Base-by-base conservation (phyloP, 2,797 vertebrate species). In the Hemibagrus guttatus region DNA sequence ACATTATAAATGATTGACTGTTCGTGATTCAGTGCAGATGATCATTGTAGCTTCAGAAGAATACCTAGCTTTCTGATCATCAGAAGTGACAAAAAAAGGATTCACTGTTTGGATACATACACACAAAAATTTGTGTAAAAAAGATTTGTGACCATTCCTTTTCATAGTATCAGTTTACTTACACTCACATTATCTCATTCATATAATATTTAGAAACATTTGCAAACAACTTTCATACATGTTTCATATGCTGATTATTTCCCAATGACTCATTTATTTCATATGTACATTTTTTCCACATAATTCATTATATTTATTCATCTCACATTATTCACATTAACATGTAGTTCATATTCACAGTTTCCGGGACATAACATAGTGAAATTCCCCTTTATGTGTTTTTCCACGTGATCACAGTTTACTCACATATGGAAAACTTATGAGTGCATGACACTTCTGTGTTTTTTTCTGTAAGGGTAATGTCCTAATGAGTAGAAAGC, bases 401-500 rank as follows among this genome's bases (percentile, higher is more conserved):
- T 74, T 28, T 54, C n/a, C 28, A 28, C 14, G 6, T 19, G 54
- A 78, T 14, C 46, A n/a, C 42, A 74, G 49, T 28, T 17, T 76
- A 54, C 5, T 54, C 9, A 56, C 52, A 21, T 56, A 8, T 58
- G 19, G 28, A 76, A 28, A 28, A 21, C 17, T 28, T 9, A 52
- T 54, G n/a, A 31, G 46, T 1, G 6, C 23, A 17, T 76, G n/a
- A 76, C 74, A 76, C 31, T 76, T 28, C 8, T 78, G 31, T n/a
- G 11, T 61, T 6, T 61, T 39, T 56, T 75, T n/a, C 49, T 56
- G 49, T 52, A 76, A 76, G 14, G 49, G 13, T 58, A 35, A 42
- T 71, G 54, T 21, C 49, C n/a, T 83, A 76, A 86, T 83, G 26
- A 66, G 69, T 56, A 87, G 16, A 74, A 83, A 74, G 31, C 75